These are phyloP conservation scores for Neomorphus geoffroyi DNA, from an alignment of 2,797 vertebrate species.

Conservation along the genomic window DNA sequence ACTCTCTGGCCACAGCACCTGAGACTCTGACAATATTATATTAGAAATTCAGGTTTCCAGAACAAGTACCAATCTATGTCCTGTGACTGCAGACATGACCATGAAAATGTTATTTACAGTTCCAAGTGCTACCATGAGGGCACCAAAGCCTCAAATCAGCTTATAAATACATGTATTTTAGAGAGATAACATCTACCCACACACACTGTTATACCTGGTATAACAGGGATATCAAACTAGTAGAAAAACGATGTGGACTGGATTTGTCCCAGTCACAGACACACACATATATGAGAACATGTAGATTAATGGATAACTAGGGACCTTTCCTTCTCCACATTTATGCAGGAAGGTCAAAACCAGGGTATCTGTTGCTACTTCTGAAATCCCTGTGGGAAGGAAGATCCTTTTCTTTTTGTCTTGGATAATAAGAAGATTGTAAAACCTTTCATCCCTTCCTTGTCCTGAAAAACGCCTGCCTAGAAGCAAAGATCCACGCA, in stretches of 20 bases:
- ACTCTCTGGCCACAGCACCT: not conserved
- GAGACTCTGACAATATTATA: not conserved
- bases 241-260: not conserved
- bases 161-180: not conserved
- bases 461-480: not conserved
- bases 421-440: not conserved
- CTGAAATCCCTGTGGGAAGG: not conserved
- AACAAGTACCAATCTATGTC: not conserved
- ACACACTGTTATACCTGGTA: rapidly evolving
- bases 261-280: not conserved
- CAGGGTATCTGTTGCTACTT: not conserved
- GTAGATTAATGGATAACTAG: not conserved
- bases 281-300: not conserved
- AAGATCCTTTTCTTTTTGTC: not conserved
- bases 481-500: not conserved
- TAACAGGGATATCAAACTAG: not conserved
- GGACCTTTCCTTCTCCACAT: not conserved
- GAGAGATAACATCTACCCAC: not conserved
- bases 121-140: not conserved
- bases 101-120: not conserved
- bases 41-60: not conserved
- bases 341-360: not conserved
- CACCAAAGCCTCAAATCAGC: rapidly evolving
- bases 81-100: not conserved
- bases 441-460: not conserved